Conservation (phyloP, 2,113 vertebrate genomes). For the Gymnobelideus leadbeateri region DNA sequence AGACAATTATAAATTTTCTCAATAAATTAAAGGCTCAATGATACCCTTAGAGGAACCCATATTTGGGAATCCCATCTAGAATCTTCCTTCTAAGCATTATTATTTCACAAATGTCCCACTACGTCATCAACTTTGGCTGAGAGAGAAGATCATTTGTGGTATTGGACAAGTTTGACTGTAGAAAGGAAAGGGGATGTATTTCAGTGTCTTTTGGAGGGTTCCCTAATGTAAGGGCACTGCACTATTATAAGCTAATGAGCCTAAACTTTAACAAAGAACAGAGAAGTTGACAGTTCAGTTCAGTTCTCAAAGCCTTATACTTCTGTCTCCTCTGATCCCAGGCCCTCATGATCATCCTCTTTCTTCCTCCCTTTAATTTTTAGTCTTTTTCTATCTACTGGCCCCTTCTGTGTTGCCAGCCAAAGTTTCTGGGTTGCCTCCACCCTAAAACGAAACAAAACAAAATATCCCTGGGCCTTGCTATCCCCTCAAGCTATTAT, state of each 20-base stretch:
- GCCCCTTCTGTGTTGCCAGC: neutral
- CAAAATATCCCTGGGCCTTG: neutral
- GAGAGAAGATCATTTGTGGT: neutral
- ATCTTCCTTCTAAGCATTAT: neutral
- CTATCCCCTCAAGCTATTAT: neutral
- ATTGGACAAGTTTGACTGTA: neutral
- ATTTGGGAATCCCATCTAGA: neutral
- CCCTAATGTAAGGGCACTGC: no score
- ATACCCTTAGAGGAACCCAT: neutral
- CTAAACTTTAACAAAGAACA: neutral
- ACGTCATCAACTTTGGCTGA: neutral
- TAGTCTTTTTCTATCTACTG: neutral
- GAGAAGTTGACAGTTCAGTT: neutral
- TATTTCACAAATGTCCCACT: neutral
- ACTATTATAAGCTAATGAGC: neutral
- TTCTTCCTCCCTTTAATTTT: neutral
- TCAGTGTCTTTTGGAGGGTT: neutral
- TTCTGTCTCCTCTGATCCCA: neutral
- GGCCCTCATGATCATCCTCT: neutral
- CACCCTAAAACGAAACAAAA: neutral
- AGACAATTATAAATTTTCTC: neutral
- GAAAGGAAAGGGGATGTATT: neutral
- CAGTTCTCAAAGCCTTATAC: neutral
- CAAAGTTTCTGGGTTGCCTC: neutral
- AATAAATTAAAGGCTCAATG: neutral